Evolutionary conservation across 1,140 invertebrate species (phyloP).

Genomic region (Euglossa dilemma): DNA sequence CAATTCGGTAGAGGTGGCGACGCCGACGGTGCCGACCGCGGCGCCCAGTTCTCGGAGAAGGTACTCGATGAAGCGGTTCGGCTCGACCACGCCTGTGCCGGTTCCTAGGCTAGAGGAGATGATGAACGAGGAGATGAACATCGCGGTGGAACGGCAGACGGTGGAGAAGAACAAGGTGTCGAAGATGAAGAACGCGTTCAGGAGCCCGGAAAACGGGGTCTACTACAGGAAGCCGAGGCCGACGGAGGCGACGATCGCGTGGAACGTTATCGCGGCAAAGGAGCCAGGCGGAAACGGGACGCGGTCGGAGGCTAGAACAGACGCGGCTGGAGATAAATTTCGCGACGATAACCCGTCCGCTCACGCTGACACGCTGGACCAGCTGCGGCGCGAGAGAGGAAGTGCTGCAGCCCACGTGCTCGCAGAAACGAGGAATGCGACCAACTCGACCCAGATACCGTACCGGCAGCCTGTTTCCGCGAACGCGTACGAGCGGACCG

Average conservation of each 20-base stretch:
- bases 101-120: slow-evolving; percentile 66
- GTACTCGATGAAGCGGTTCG: slow-evolving; percentile 72
- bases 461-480: slow-evolving; percentile 35
- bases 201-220: slow-evolving; percentile 62
- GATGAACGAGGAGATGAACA: slow-evolving; percentile 75
- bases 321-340: slow-evolving; percentile 37
- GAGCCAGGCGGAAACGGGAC: slow-evolving; percentile 34
- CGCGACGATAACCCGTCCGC: slow-evolving; percentile 58
- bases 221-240: slow-evolving; percentile 70
- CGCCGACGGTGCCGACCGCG: slow-evolving; percentile 61
- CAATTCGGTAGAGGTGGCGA: slow-evolving; percentile 58
- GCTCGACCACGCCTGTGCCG: slow-evolving; percentile 54
- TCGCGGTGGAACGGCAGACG: slow-evolving; percentile 69
- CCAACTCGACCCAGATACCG: slow-evolving; percentile 67
- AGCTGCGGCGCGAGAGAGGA: slow-evolving; percentile 51
- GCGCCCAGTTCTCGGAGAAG: slow-evolving; percentile 67
- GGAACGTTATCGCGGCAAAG: slow-evolving; percentile 72
- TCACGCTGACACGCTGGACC: slow-evolving; percentile 55
- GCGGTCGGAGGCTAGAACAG: slow-evolving; percentile 14
- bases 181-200: slow-evolving; percentile 69
- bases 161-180: slow-evolving; percentile 74
- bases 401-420: slow-evolving; percentile 47
- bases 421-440: slow-evolving; percentile 51
- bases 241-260: slow-evolving; percentile 72
- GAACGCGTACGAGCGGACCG: slow-evolving; percentile 20